Base-by-base conservation (phyloP, 2,888 invertebrate genomes). In the Amorpha juglandis region DNA sequence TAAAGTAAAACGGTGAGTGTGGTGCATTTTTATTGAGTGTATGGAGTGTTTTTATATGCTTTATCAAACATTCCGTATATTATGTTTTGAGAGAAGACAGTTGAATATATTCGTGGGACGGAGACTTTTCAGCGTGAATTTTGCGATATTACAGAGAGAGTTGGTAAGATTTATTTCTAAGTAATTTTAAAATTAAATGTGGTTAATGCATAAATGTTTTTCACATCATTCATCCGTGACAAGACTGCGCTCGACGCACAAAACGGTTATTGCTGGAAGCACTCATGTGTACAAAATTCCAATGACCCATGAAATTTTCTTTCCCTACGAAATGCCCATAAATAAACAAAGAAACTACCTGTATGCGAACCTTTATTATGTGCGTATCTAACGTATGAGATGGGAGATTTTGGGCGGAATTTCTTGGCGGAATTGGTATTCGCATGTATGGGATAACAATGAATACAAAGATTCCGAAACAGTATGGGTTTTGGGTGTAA, bases 1-100 rank as follows among this genome's bases (percentile, higher is more conserved):
- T 74, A 76, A 76, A 78, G 76, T 79, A 73, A 77, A 77, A 79
- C 78, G 84, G 87, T 87, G 84, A 83, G 87, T 86, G 83, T 68
- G 74, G 83, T 86, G 87, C 19, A 42, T 58, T 58, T 66, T 66
- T 72, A 70, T 71, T 68, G 68, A 69, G 62, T 67, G 62, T 50
- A 21, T 55, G 55, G 16, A 27, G 52, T 45, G 52, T 53, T 53
- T 51, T 42, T 53, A 45, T 45, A 33, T 53, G 64, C 53, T 50
- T 33, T 52, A 16, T 53, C 53, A 42, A 33, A 45, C 53, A 64
- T 45, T 53, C 14, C 35, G 38, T 27, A 45, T 69, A 63, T 72
- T 63, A 70, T 67, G 52, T 58, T 42, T 58, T 67, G 64, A 64
- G 48, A 58, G 51, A 69, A 67, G 66, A 67, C 66, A 67, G 69